phyloP scores from a whole-genome alignment of 1,140 invertebrate species.

The Pachyrhynchus sulphureomaculatus region DNA sequence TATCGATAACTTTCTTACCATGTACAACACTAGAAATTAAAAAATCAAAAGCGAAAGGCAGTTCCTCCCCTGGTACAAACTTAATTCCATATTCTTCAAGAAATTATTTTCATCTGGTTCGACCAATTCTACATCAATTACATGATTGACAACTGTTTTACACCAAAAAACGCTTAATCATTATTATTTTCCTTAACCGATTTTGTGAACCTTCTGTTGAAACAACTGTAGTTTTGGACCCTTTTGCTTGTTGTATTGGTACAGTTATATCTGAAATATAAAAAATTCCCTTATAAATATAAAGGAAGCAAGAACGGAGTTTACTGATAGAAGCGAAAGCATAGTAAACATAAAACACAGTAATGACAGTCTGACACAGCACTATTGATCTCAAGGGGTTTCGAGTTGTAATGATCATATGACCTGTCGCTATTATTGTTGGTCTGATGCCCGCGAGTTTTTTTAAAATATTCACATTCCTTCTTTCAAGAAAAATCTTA shows the following conservation, averaged over 20 bases:
- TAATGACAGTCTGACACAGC: too few relatives aligned
- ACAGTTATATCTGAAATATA: slow-evolving; percentile 74
- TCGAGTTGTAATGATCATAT: too few relatives aligned
- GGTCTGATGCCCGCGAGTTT: too few relatives aligned
- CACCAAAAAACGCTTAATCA: slow-evolving; percentile 85
- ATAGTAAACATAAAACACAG: too few relatives aligned
- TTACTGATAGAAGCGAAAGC: too few relatives aligned
- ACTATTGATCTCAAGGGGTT: too few relatives aligned
- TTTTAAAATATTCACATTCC: too few relatives aligned
- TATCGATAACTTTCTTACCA: slow-evolving; percentile 52
- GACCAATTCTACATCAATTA: slow-evolving; percentile 60
- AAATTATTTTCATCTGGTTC: slow-evolving; percentile 50
- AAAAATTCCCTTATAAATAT: too few relatives aligned
- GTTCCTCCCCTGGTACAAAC: slow-evolving; percentile 39
- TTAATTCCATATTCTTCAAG: slow-evolving; percentile 59
- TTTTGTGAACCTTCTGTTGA: slow-evolving; percentile 70
- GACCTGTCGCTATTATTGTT: too few relatives aligned
- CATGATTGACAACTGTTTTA: slow-evolving; percentile 72
- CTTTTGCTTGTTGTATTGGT: slow-evolving; percentile 71
- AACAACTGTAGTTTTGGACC: slow-evolving; percentile 64
- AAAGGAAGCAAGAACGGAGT: too few relatives aligned
- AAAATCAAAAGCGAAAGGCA: slow-evolving; percentile 65
- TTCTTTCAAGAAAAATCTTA: too few relatives aligned
- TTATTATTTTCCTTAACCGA: slow-evolving; percentile 81
- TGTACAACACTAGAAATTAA: slow-evolving; percentile 86